A percentile compares a stretch with the other conserved stretches of the same genome.
phyloP scores from a whole-genome alignment of 1,140 invertebrate species.

The Caenorhabditis latens region DNA sequence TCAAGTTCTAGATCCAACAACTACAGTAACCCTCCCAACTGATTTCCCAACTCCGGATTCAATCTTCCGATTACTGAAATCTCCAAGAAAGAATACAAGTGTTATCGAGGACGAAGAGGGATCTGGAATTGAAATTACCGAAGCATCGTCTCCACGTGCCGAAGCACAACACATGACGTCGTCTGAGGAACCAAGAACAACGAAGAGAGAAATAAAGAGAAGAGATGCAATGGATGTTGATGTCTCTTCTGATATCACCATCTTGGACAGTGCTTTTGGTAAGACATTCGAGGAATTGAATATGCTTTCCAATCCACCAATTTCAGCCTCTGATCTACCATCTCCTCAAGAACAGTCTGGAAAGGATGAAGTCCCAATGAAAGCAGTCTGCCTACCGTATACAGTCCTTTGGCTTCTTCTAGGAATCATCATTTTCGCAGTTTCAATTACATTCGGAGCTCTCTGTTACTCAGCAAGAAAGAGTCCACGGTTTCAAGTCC shows the following conservation, averaged over 20 bases:
- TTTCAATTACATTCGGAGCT: conserved; percentile 45
- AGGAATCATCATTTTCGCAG: conserved; percentile 43
- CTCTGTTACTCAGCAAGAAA: conserved; percentile 49
- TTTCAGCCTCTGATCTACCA: conserved; percentile 45
- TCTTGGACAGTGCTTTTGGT: conserved; percentile 72
- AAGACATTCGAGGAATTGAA: neutral
- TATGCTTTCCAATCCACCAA: neutral
- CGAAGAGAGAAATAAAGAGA: conserved; percentile 57
- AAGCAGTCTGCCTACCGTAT: conserved; percentile 49
- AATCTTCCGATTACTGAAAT: conserved; percentile 27
- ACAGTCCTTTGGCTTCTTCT: conserved; percentile 55
- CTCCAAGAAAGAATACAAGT: neutral
- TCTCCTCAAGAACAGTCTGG: conserved; percentile 37
- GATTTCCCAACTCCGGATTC: conserved; percentile 36
- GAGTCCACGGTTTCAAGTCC: conserved; percentile 45
- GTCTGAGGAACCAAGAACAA: conserved; percentile 20
- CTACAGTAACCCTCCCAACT: conserved; percentile 31
- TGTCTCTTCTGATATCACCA: conserved; percentile 74
- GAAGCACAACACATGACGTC: conserved; percentile 45
- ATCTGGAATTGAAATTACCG: conserved; percentile 29
- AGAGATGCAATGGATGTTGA: conserved; percentile 73
- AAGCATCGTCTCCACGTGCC: conserved; percentile 26
- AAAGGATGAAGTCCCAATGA: neutral
- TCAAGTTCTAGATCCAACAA: conserved; percentile 28
- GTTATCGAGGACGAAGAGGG: conserved; percentile 11